Percentiles rank a stretch among this genome's conserved stretches.
These are phyloP conservation scores for Steinernema carpocapsae DNA, from an alignment of 2,888 invertebrate genomes.

Conservation along the genomic window DNA sequence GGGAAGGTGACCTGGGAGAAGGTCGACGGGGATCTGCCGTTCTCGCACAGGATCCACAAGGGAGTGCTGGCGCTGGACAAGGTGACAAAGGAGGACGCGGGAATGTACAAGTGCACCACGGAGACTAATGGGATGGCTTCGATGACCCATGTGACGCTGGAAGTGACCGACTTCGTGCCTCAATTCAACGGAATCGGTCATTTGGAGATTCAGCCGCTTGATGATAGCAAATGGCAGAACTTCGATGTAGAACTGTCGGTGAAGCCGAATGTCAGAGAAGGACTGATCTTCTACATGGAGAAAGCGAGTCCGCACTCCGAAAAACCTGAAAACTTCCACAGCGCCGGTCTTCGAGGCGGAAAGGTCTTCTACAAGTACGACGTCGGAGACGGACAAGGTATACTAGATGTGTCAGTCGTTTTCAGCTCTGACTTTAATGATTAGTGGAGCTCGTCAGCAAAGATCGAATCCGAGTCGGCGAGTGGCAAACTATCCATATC, in stretches of 20 bases:
- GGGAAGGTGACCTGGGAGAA: conserved; percentile 39
- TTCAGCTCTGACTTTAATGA: not conserved
- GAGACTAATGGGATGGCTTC: conserved; percentile 42
- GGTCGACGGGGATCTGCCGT: conserved; percentile 42
- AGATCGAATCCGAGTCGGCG: conserved; percentile 39
- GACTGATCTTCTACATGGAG: conserved; percentile 48
- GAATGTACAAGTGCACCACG: conserved; percentile 45
- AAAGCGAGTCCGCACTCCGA: conserved; percentile 12
- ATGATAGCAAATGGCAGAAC: conserved; percentile 51
- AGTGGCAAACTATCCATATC: conserved; percentile 57
- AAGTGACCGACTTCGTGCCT: conserved; percentile 62
- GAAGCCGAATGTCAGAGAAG: conserved; percentile 48
- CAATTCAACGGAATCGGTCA: conserved; percentile 53
- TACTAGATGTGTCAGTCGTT: conserved; percentile 18
- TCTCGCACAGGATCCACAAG: conserved; percentile 40
- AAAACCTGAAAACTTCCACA: conserved; percentile 42
- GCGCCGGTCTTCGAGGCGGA: conserved; percentile 48
- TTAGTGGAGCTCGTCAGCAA: conserved; percentile 35
- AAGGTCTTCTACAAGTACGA: conserved; percentile 58
- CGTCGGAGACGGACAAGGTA: conserved; percentile 56
- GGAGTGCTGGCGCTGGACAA: conserved; percentile 40
- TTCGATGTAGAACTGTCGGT: conserved; percentile 54
- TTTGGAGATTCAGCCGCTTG: conserved; percentile 57
- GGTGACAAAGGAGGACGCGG: conserved; percentile 43
- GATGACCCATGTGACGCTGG: conserved; percentile 49